A percentile compares a stretch with the other conserved stretches of the same genome.
phyloP scores from a whole-genome alignment of 2,797 vertebrate species.

The Sebastes miniatus region DNA sequence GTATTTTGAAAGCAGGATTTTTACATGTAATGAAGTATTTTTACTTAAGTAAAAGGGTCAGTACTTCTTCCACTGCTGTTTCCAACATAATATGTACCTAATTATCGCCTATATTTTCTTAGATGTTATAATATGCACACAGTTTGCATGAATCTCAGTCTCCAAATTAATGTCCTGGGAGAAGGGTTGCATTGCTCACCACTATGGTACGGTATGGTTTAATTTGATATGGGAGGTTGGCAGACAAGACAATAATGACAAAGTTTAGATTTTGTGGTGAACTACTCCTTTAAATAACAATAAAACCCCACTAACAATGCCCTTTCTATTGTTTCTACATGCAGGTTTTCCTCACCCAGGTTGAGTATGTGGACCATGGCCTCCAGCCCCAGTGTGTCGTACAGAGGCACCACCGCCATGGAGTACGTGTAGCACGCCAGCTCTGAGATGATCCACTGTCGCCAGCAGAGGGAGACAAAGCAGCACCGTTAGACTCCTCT shows the following conservation, averaged over 20 bases:
- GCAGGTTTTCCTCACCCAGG: slow-evolving; percentile 72
- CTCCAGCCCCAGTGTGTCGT: slow-evolving; percentile 83
- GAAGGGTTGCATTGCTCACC: background rate
- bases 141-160: background rate
- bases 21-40: background rate
- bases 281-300: background rate
- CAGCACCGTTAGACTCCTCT: slow-evolving; percentile 21
- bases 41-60: background rate
- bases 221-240: background rate
- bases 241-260: background rate
- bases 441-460: slow-evolving; percentile 83
- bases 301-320: background rate
- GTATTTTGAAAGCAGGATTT: background rate
- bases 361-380: slow-evolving; percentile 85
- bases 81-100: background rate
- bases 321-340: background rate
- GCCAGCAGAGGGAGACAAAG: slow-evolving; percentile 82
- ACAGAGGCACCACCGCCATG: slow-evolving; percentile 84
- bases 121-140: background rate
- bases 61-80: background rate
- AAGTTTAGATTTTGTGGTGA: background rate
- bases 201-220: background rate
- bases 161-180: background rate
- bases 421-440: slow-evolving; percentile 85
- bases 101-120: background rate